Conservation (phyloP, 2,888 invertebrate genomes). For the Parapristionchus giblindavisi region DNA sequence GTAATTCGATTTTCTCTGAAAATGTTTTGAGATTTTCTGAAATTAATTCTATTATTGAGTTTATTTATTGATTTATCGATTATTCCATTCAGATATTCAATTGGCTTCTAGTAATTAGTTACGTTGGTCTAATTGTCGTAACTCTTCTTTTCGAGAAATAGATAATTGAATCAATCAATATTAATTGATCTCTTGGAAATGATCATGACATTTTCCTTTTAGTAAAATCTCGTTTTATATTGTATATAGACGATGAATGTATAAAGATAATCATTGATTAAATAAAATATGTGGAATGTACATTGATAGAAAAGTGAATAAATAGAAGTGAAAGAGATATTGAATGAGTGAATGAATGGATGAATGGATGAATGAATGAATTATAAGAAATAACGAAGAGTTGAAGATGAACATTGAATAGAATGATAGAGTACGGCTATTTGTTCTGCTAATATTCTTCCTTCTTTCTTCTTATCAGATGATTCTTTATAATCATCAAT, state of each 20-base stretch:
- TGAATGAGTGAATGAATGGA: not conserved
- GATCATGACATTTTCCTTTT: no score
- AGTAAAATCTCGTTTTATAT: no score
- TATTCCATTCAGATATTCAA: conserved; percentile 53
- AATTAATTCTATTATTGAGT: not conserved
- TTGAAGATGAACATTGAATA: not conserved
- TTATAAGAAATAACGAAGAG: conserved; percentile 9
- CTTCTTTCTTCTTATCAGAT: not conserved
- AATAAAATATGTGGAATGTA: not conserved
- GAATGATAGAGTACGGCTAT: conserved; percentile 25
- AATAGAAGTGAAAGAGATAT: not conserved
- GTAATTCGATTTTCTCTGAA: not conserved
- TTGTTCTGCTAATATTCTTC: conserved; percentile 20
- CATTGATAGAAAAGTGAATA: not conserved
- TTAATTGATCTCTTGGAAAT: no score
- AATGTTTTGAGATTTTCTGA: not conserved
- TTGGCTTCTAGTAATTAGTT: conserved; percentile 56
- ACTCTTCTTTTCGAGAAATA: conserved; percentile 54
- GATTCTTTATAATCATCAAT: not conserved
- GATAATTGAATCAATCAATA: no score
- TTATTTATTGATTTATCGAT: not conserved
- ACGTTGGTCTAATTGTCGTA: conserved; percentile 51
- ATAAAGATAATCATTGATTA: no score
- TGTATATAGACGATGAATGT: no score
- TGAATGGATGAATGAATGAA: not conserved